Percentiles rank a stretch among this genome's conserved stretches.
Evolutionary conservation across 37 sponge, comb jelly and placozoan species (phyloP).

Genomic region (Spongilla lacustris): DNA sequence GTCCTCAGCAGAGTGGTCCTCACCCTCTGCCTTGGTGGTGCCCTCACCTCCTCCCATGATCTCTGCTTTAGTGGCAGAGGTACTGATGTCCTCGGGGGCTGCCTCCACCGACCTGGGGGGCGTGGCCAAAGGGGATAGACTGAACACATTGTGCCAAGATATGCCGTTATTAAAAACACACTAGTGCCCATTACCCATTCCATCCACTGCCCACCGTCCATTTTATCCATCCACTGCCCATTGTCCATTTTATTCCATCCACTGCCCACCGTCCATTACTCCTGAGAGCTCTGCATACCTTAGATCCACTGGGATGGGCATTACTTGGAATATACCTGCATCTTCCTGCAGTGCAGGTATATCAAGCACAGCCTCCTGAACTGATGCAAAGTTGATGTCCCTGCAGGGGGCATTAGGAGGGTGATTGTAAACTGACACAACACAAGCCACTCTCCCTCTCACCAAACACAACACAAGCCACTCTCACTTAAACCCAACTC

Average conservation of each 20-base stretch:
- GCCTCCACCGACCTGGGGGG: not conserved
- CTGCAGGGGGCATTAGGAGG: no score
- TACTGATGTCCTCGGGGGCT: not conserved
- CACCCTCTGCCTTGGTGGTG: not conserved
- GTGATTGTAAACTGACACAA: no score
- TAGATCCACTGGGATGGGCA: slow-evolving; percentile 24
- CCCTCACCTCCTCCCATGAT: not conserved
- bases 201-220: no score
- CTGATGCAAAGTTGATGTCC: slow-evolving; percentile 28
- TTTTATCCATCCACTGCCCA: no score
- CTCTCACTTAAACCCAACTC: not conserved
- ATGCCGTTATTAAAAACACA: no score
- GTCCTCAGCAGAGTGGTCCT: slow-evolving; percentile 19
- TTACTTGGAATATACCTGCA: slow-evolving; percentile 30
- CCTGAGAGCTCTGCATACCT: no score
- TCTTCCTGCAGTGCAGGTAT: slow-evolving; percentile 29
- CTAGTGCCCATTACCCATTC: no score
- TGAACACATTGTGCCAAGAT: no score
- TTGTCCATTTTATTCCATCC: no score
- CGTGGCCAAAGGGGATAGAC: no score
- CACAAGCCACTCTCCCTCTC: slow-evolving; percentile 9
- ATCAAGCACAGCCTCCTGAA: slow-evolving; percentile 15
- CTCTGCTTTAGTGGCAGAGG: not conserved
- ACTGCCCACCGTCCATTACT: no score
- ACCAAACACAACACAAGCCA: no score